Base-by-base conservation (phyloP, 1,140 invertebrate species). In the Vanessa tameamea region DNA sequence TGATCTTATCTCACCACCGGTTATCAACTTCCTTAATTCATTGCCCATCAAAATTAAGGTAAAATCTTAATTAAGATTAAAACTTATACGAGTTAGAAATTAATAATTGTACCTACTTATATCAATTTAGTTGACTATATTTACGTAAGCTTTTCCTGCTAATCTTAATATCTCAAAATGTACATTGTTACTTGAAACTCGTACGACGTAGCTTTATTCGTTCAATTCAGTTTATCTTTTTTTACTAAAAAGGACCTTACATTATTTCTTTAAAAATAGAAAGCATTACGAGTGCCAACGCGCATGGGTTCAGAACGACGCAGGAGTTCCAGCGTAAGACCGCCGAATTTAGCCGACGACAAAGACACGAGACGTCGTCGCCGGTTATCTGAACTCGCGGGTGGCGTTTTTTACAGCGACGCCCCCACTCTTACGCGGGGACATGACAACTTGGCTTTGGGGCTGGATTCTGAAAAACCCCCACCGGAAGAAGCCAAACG, bases 351-450 rank as follows among this genome's bases (percentile, higher is more conserved):
- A 47, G 73, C 81, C 12, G 87, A 92, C 78, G 87, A 91, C 72
- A 92, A 91, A 77, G 90, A 92, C 79, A 87, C 87, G 37, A 79
- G 89, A 14, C 82, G 91, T 8, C 82, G 89, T 2, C 85, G 91
- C 3, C 83, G 89, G 1, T 80, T 92, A 7, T 92, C 91, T 11
- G 91, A 92, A 70, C 69, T 92, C 63, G 91, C 91, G 0, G 89
- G 91, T 16, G 91, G 91, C 11, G 88, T 91, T 31, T 92, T 92
- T 81, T 91, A 92, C 82, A 92, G 90, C 74, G 90, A 92, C 64
- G 81, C 80, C 5, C 74, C 83, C 1, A 77, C 78, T 2, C 85
- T 87, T 53, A 84, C 82, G 0, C 76, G 79, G 23, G 87, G 87
- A 8, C 86, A 85, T 71, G 88, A 92, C 70, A 92, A 92, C 77